phyloP scores from a whole-genome alignment of 2,888 invertebrate genomes.

The Pristionchus entomophagus region DNA sequence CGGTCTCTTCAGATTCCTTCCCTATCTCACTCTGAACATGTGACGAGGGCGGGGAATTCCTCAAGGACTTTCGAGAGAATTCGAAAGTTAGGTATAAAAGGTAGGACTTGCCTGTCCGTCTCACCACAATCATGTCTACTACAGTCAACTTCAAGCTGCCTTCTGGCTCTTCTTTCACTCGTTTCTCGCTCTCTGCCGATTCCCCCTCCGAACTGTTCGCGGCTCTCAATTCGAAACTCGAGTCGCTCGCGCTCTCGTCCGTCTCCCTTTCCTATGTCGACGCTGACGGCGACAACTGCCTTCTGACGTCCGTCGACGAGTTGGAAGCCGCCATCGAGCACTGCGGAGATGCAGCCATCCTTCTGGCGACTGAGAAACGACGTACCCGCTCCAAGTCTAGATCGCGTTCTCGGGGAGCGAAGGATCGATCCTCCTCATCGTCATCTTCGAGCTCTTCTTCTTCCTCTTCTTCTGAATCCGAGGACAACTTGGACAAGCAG shows the following conservation, averaged over 20 bases:
- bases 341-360: background rate
- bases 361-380: background rate
- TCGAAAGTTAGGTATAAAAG: slow-evolving; percentile 40
- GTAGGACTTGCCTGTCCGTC: no score
- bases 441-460: background rate
- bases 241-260: background rate
- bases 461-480: background rate
- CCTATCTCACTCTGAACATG: background rate
- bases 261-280: slow-evolving; percentile 7
- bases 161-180: slow-evolving; percentile 1
- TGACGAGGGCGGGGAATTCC: slow-evolving; percentile 8
- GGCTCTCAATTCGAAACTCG: slow-evolving; percentile 15
- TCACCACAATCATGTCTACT: slow-evolving; percentile 25
- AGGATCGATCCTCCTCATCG: background rate
- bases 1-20: background rate
- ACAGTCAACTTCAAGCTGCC: slow-evolving; percentile 16
- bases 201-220: background rate
- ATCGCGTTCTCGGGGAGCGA: background rate
- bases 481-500: background rate
- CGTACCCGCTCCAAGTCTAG: background rate
- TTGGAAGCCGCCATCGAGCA: slow-evolving; percentile 20
- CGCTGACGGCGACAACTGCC: background rate
- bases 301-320: slow-evolving; percentile 23
- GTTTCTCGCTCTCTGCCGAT: slow-evolving; percentile 36
- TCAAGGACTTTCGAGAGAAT: background rate